Conservation (phyloP, 2,797 vertebrate species). For the Phoebastria nigripes region DNA sequence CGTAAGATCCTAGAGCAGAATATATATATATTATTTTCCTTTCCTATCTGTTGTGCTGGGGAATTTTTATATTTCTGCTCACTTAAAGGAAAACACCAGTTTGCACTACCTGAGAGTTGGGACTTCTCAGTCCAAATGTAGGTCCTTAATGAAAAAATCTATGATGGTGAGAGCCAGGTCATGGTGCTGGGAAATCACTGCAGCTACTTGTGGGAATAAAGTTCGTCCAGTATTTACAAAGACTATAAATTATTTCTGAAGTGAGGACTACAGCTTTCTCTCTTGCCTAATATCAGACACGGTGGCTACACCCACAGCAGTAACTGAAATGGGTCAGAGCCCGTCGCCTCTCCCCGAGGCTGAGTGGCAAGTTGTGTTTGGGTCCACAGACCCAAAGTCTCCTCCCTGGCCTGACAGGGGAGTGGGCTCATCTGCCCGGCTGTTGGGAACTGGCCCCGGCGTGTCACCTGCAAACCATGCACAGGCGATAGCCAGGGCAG, state of each 20-base stretch:
- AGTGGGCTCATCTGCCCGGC: rapidly evolving
- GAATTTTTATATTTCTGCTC: background rate
- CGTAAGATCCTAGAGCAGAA: background rate
- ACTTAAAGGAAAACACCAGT: background rate
- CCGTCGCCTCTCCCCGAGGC: background rate
- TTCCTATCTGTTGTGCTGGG: background rate
- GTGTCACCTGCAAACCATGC: background rate
- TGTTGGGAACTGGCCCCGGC: rapidly evolving
- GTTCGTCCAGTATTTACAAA: background rate
- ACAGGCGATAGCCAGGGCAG: rapidly evolving
- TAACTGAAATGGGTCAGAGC: background rate
- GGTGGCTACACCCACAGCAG: background rate
- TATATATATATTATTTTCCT: background rate
- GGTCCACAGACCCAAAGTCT: background rate
- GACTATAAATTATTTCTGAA: background rate
- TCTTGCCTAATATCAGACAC: background rate
- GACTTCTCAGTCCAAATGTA: background rate
- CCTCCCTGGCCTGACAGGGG: background rate
- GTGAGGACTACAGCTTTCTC: background rate
- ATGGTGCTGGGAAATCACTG: background rate
- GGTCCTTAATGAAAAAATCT: background rate
- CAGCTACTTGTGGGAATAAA: background rate
- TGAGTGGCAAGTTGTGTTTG: background rate
- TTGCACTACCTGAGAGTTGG: background rate
- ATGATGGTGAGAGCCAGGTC: background rate